Evolutionary conservation across 1,140 invertebrate species (phyloP).

Genomic region (Drosophila sucinea): DNA sequence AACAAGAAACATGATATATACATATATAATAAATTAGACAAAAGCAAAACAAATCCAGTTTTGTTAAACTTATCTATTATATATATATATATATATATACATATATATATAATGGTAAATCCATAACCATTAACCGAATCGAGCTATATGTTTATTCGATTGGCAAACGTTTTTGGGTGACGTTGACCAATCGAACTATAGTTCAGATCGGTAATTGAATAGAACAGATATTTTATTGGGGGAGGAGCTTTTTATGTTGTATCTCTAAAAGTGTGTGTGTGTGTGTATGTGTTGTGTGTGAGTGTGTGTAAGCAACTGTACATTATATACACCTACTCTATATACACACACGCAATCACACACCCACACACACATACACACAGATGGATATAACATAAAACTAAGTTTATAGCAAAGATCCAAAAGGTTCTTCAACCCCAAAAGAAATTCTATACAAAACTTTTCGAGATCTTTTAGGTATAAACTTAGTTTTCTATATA

Average conservation of each 20-base stretch:
- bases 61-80: conserved; percentile 27
- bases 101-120: conserved; percentile 34
- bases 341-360: conserved; percentile 24
- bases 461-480: conserved; percentile 21
- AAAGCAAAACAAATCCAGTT: background rate
- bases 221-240: conserved; percentile 25
- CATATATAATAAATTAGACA: conserved; percentile 25
- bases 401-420: conserved; percentile 22
- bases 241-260: conserved; percentile 2
- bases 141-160: conserved; percentile 42
- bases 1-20: conserved; percentile 10
- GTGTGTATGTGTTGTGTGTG: conserved; percentile 5
- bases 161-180: conserved; percentile 57
- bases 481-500: conserved; percentile 16
- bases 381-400: background rate
- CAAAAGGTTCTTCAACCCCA: background rate
- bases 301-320: conserved; percentile 50
- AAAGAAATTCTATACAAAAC: background rate
- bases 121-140: conserved; percentile 13
- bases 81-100: conserved; percentile 38
- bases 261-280: background rate
- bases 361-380: conserved; percentile 10
- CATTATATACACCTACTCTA: conserved; percentile 45
- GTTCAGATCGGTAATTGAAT: conserved; percentile 39
- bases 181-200: conserved; percentile 42